Conservation (phyloP, 2,797 vertebrate genomes). For the Acanthopagrus latus region DNA sequence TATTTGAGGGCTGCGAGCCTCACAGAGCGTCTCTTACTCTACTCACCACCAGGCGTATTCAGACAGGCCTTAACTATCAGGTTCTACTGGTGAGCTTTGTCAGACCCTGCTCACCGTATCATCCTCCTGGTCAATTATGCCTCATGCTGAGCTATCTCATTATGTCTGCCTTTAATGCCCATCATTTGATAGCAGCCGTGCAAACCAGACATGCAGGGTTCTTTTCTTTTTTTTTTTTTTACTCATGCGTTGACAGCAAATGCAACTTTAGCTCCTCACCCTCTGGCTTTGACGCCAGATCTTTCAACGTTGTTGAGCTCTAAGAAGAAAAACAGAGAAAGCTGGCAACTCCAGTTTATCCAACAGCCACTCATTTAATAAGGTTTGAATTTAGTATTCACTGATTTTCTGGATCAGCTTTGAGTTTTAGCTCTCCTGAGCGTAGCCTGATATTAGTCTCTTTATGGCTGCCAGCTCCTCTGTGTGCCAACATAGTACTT, state of each 20-base stretch:
- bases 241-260: slow-evolving; percentile 31
- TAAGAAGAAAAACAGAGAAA: slow-evolving; percentile 14
- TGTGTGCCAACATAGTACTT: too few relatives aligned
- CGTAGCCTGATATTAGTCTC: too few relatives aligned
- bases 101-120: slow-evolving; percentile 38
- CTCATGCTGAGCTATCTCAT: slow-evolving; percentile 50
- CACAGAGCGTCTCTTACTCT: slow-evolving; percentile 18
- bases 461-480: too few relatives aligned
- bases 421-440: too few relatives aligned
- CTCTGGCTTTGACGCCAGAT: slow-evolving; percentile 23
- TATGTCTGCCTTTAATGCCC: slow-evolving; percentile 42
- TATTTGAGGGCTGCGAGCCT: slow-evolving; percentile 29
- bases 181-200: slow-evolving; percentile 48
- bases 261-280: slow-evolving; percentile 46
- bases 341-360: too few relatives aligned
- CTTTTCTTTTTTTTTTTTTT: slow-evolving; percentile 1
- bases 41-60: slow-evolving; percentile 57
- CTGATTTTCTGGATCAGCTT: too few relatives aligned
- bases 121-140: slow-evolving; percentile 22
- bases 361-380: background rate
- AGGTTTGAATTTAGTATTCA: too few relatives aligned
- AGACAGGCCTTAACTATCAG: slow-evolving; percentile 69
- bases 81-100: slow-evolving; percentile 52
- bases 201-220: slow-evolving; percentile 44
- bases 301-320: slow-evolving; percentile 26